Base-by-base conservation (phyloP, 2,888 invertebrate species). In the Agonopterix heracliana region DNA sequence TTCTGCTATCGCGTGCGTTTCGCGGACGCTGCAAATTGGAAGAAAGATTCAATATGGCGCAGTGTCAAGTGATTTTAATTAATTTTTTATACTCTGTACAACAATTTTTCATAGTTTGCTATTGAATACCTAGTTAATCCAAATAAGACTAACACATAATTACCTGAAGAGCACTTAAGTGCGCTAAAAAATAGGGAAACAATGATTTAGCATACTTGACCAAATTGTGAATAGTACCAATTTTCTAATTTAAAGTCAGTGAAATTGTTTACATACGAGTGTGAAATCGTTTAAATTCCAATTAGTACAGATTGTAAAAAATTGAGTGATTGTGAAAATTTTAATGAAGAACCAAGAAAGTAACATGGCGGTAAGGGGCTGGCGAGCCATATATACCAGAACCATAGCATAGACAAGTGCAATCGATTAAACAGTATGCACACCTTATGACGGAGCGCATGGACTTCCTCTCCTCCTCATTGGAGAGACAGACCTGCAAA, bases 1-100 rank as follows among this genome's bases (percentile, higher is more conserved):
- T 79, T 97, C 97, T 1, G 98, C 98, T 57, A 97, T 93, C 81
- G 98, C 96, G 89, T 99, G 98, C 44, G 97, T 98, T 77, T 98
- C 98, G 54, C 95, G 95, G 54, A 96, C 96, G 84, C 97, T 97
- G 88, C 41, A 53, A 53, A 54, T 44, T 48, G 53, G 41, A 48
- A 46, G 48, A 44, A 40, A 49, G 48, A 49, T 55, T 56, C 53
- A 62, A 60, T 40, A 57, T 57, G 57, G 56, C 57, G 38, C 3
- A 36, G 36, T 36, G 9, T 38, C 38, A 38, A 4, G 9, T 38
- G 38, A n/a, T 9, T 38, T 1, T 38, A 38, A n/a, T 38, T 38
- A 38, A n/a, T 35, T 8, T 1, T 35, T 10, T 3, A 35, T 1
- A 35, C 9, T 35, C 35, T 9, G 35, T 9, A 38, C 2, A 38